Percentiles rank a stretch among this genome's conserved stretches.
Evolutionary conservation across 2,888 invertebrate genomes (phyloP).

Genomic region (Nomada fabriciana): DNA sequence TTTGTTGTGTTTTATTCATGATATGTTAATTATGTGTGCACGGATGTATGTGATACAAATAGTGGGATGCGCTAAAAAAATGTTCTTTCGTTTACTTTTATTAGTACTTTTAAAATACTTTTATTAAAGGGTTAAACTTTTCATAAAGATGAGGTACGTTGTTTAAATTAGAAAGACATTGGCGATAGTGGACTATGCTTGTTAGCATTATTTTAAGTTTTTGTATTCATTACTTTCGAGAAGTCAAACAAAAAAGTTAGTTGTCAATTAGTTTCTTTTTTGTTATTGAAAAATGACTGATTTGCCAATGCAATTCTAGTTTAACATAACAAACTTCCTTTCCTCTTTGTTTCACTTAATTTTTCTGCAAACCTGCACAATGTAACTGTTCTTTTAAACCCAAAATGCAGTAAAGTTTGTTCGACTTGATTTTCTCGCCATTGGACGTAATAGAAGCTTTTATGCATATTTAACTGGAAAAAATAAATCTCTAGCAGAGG

Average conservation of each 20-base stretch:
- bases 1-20: constrained; percentile 9
- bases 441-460: not conserved
- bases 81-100: constrained; percentile 4
- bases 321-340: not conserved
- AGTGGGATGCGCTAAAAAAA: constrained; percentile 16
- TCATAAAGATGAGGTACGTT: not conserved
- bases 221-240: not conserved
- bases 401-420: not conserved
- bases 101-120: no score
- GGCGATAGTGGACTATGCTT: not conserved
- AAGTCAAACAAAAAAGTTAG: not conserved
- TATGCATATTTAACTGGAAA: not conserved
- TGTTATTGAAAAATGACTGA: not conserved
- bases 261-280: not conserved
- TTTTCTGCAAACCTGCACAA: not conserved
- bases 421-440: not conserved
- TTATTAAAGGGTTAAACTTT: not conserved
- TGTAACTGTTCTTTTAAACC: not conserved
- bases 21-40: constrained; percentile 34
- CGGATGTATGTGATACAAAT: constrained; percentile 22
- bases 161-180: not conserved
- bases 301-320: constrained; percentile 11
- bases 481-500: not conserved
- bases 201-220: not conserved
- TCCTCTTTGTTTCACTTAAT: not conserved